These are phyloP conservation scores for Isichthys henryi DNA, from an alignment of 2,113 vertebrate species.

Conservation along the genomic window DNA sequence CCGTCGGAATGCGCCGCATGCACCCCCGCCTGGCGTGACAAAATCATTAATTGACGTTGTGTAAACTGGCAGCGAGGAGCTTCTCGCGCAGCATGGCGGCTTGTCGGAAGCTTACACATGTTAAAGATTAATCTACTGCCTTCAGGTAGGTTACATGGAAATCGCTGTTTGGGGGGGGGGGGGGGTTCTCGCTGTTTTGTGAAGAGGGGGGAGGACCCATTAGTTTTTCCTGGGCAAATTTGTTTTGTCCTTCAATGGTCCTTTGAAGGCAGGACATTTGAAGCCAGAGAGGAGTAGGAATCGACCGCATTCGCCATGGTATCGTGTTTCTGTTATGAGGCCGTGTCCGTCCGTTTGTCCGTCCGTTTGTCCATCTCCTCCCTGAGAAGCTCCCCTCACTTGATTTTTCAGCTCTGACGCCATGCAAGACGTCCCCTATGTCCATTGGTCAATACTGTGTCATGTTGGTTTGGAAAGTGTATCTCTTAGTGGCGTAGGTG, in stretches of 20 bases:
- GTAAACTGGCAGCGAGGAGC: constrained; percentile 67
- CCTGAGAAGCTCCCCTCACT: not conserved
- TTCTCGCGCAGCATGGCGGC: constrained; percentile 73
- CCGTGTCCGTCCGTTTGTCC: not conserved
- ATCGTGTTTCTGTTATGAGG: not conserved
- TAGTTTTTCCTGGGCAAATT: constrained; percentile 40
- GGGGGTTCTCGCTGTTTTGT: constrained; percentile 53
- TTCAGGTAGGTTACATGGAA: constrained; percentile 69
- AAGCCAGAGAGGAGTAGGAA: constrained; percentile 29
- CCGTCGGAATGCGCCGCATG: constrained; percentile 68
- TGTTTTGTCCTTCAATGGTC: constrained; percentile 57
- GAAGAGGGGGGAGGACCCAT: constrained; percentile 45
- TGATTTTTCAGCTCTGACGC: not conserved
- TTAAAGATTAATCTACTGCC: constrained; percentile 75
- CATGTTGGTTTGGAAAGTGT: not conserved
- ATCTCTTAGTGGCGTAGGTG: not conserved
- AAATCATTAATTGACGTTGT: constrained; percentile 86
- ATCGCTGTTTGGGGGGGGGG: constrained; percentile 49
- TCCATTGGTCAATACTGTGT: not conserved
- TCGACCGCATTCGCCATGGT: not conserved
- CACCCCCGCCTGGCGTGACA: constrained; percentile 74
- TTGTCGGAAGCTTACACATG: constrained; percentile 68
- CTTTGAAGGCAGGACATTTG: constrained; percentile 37
- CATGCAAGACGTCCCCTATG: not conserved
- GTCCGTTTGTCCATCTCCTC: not conserved